phyloP scores from a whole-genome alignment of 1,140 invertebrate genomes.

The Macrotrachela quadricornifera region DNA sequence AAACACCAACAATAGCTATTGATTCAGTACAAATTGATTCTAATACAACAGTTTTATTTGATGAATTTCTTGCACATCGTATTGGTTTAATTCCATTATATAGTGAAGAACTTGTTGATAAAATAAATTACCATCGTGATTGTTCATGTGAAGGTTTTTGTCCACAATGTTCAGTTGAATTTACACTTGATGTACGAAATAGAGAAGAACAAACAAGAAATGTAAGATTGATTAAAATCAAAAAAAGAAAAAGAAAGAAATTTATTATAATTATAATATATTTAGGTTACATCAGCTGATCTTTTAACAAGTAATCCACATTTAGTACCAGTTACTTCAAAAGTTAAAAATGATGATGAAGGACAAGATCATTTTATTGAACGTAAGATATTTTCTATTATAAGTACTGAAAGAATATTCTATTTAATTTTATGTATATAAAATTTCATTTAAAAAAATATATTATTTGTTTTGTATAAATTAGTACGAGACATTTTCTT shows the following conservation, averaged over 20 bases:
- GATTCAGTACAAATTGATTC: conserved; percentile 98
- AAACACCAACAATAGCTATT: conserved; percentile 71
- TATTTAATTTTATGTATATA: no score
- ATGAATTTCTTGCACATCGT: conserved; percentile 91
- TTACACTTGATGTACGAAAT: conserved; percentile 85
- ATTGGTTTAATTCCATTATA: conserved; percentile 90
- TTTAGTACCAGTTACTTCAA: no score
- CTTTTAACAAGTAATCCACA: conserved; percentile 32
- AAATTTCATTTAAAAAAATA: no score
- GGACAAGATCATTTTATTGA: no score
- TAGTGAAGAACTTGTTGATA: conserved; percentile 62
- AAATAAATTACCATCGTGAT: conserved; percentile 50
- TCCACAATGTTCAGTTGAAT: conserved; percentile 86
- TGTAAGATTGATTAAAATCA: no score
- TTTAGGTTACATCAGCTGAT: conserved; percentile 83
- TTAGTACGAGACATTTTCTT: no score
- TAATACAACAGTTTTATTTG: conserved; percentile 89
- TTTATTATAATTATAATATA: no score
- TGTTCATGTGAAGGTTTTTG: conserved; percentile 93
- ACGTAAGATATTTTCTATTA: no score
- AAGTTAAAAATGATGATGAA: no score
- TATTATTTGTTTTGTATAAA: no score
- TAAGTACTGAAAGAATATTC: no score
- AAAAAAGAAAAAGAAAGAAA: no score
- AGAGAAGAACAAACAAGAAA: conserved; percentile 14